These are phyloP conservation scores for Aphidius gifuensis DNA, from an alignment of 1,140 invertebrate species.

Conservation along the genomic window DNA sequence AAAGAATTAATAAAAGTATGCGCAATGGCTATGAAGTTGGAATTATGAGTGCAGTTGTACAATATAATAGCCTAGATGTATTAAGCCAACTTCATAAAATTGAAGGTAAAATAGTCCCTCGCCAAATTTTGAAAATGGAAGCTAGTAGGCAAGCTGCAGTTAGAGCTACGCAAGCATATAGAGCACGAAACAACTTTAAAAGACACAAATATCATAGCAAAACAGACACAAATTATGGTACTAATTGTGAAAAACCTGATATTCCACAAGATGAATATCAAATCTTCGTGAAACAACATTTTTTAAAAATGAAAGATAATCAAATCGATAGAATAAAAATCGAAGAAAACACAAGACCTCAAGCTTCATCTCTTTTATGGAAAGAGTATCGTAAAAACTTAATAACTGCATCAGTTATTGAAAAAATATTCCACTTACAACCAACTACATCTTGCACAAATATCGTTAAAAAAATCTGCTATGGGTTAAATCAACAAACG, in stretches of 20 bases:
- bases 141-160: conserved; percentile 18
- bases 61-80: conserved; percentile 31
- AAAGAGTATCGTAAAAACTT: background rate
- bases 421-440: background rate
- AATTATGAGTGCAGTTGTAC: conserved; percentile 34
- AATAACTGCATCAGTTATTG: conserved; percentile 12
- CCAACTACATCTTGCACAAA: conserved; percentile 7
- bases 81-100: conserved; percentile 18
- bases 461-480: conserved; percentile 3
- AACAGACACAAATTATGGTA: conserved; percentile 27
- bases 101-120: conserved; percentile 1
- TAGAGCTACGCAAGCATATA: conserved; percentile 35
- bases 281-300: conserved; percentile 4
- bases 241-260: conserved; percentile 23
- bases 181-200: conserved; percentile 19
- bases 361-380: background rate
- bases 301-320: conserved; percentile 16
- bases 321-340: conserved; percentile 23
- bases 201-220: conserved; percentile 17
- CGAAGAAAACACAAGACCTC: too few species aligned
- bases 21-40: conserved; percentile 30
- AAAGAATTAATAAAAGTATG: conserved; percentile 36
- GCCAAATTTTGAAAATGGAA: conserved; percentile 21
- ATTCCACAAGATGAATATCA: conserved; percentile 10
- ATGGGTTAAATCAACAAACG: background rate